These are phyloP conservation scores for Ornithoptera priamus DNA, from an alignment of 2,888 invertebrate species.

Conservation along the genomic window DNA sequence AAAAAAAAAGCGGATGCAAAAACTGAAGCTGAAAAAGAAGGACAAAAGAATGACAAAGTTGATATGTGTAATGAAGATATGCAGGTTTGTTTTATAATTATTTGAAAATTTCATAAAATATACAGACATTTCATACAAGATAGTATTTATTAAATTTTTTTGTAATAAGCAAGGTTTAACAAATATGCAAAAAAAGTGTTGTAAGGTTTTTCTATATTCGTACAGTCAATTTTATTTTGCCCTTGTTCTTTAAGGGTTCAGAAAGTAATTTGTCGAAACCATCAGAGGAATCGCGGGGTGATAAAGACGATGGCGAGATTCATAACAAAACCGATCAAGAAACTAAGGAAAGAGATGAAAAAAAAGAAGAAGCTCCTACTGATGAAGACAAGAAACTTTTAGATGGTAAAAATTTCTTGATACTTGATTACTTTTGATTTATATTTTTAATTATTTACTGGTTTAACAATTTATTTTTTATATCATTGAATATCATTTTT, in stretches of 20 bases:
- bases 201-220: not conserved
- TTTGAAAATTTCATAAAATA: not conserved
- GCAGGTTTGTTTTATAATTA: slow-evolving; percentile 44
- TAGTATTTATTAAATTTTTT: not conserved
- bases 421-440: not conserved
- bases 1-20: slow-evolving; percentile 70
- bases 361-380: slow-evolving; percentile 68
- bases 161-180: no score
- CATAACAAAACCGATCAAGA: slow-evolving; percentile 67
- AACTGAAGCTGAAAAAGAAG: slow-evolving; percentile 56
- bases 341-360: slow-evolving; percentile 71
- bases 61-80: slow-evolving; percentile 64
- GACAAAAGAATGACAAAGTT: slow-evolving; percentile 51
- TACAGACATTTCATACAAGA: not conserved
- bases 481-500: not conserved
- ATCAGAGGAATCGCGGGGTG: slow-evolving; percentile 57
- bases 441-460: not conserved
- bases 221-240: not conserved
- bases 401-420: slow-evolving; percentile 77
- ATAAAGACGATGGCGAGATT: slow-evolving; percentile 64
- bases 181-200: not conserved
- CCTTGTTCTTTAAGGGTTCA: slow-evolving; percentile 46
- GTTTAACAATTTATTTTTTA: not conserved
- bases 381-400: slow-evolving; percentile 86
- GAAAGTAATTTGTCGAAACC: slow-evolving; percentile 50